Base-by-base conservation (phyloP, 2,797 vertebrate species). In the Prunella strophiata region DNA sequence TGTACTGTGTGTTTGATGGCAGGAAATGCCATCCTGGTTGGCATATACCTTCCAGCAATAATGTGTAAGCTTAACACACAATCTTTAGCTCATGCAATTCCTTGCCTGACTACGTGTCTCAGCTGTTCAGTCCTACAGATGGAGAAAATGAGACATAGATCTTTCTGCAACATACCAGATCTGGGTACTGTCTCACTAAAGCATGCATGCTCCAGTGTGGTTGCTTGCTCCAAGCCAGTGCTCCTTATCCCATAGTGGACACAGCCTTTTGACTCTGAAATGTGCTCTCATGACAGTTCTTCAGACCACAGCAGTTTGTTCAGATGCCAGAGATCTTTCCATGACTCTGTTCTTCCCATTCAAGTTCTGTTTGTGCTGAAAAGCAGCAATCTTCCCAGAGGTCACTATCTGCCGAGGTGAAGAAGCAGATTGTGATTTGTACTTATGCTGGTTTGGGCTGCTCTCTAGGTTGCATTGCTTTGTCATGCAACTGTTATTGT, bases 151-250 rank as follows among this genome's bases (percentile, higher is more conserved):
- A 84, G 23, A 43, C 22, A 14, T 3, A 34, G 34, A 38, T 40
- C 29, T 38, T 75, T 81, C 51, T 72, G 62, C 72, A 13, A 58
- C 40, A 1, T 32, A 43, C 34, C 74, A 48, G 21, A 8, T 86
- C 27, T 74, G 50, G 12, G 50, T 76, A 52, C 23, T 82, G 26
- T 70, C 62, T 84, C 36, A 10, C 15, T 52, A 50, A 61, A 77
- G 36, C 26, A 22, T 4, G 2, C 2, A 7, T 67, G 38, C 27
- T 63, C 8, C 45, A 9, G 10, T 67, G 21, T 75, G 42, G n/a
- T 67, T 88, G 58, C 52, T 79, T 92, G n/a, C 83, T 90, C 32
- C 36, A 82, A 86, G 47, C 13, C n/a, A 75, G 13, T 52, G 52
- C 20, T 88, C 32, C 43, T 40, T 75, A 43, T 8, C 27, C 21